Conservation (phyloP, 2,888 invertebrate species). For the Sturmia bella region DNA sequence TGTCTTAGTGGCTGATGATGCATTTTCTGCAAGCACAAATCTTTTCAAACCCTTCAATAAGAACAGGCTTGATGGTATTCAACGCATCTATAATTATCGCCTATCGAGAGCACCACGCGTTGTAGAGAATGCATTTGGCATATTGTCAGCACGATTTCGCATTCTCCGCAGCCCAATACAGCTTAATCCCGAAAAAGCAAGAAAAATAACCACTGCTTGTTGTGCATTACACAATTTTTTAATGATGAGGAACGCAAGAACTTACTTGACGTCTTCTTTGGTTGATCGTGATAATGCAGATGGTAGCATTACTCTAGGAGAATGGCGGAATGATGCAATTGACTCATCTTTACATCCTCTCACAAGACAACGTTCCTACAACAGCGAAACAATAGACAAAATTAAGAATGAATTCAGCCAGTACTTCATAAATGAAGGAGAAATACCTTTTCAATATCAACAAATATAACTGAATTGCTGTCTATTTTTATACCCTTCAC, state of each 20-base stretch:
- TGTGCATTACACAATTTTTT: no score
- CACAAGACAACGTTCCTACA: slow-evolving; percentile 17
- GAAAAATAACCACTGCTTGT: no score
- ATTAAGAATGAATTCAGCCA: slow-evolving; percentile 26
- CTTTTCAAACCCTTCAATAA: slow-evolving; percentile 24
- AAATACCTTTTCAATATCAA: slow-evolving; percentile 34
- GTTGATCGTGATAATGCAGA: slow-evolving; percentile 35
- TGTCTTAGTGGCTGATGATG: slow-evolving; percentile 32
- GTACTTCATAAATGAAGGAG: slow-evolving; percentile 21
- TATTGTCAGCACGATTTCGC: no score
- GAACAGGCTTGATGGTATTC: slow-evolving; percentile 17
- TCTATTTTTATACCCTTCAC: slow-evolving; percentile 37
- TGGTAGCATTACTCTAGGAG: slow-evolving; percentile 31
- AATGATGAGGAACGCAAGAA: slow-evolving; percentile 34
- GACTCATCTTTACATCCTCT: slow-evolving; percentile 26
- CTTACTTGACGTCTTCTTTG: slow-evolving; percentile 39
- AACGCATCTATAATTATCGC: no score
- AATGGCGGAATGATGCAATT: slow-evolving; percentile 21
- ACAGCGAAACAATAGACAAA: slow-evolving; percentile 26
- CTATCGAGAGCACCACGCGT: no score
- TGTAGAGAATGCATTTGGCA: no score
- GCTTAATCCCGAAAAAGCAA: no score
- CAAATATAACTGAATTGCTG: slow-evolving; percentile 44
- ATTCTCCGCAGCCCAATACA: no score
- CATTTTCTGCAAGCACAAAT: slow-evolving; percentile 45